Conservation (phyloP, 2,113 vertebrate species). For the Petrocephalus microphthalmus region DNA sequence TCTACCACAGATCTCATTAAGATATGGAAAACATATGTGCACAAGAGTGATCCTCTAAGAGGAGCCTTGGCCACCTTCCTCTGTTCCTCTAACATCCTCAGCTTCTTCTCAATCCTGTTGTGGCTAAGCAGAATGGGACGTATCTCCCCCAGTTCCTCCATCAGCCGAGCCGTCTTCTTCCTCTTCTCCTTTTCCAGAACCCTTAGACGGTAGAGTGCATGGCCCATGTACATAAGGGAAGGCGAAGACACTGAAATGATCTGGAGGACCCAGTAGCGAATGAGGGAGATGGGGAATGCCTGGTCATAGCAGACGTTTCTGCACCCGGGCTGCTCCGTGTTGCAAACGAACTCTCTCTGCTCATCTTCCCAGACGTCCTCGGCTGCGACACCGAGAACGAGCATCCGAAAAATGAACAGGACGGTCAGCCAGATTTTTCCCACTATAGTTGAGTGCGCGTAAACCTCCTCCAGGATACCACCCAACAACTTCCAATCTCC, state of each 20-base stretch:
- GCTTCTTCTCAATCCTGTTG: constrained; percentile 70
- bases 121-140: constrained; percentile 68
- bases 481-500: constrained; percentile 92
- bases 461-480: constrained; percentile 88
- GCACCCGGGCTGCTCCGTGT: constrained; percentile 89
- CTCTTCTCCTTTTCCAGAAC: constrained; percentile 80
- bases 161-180: constrained; percentile 64
- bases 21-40: constrained; percentile 87
- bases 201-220: constrained; percentile 78
- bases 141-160: constrained; percentile 70
- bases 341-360: constrained; percentile 85
- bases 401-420: constrained; percentile 90
- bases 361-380: constrained; percentile 92
- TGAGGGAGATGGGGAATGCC: constrained; percentile 87
- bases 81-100: constrained; percentile 78
- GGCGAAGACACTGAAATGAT: constrained; percentile 93
- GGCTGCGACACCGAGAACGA: constrained; percentile 83
- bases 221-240: constrained; percentile 88
- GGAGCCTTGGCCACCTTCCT: constrained; percentile 81
- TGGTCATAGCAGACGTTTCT: constrained; percentile 82
- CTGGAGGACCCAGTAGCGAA: constrained; percentile 91
- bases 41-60: constrained; percentile 78
- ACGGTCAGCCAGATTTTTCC: constrained; percentile 94
- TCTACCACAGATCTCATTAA: constrained; percentile 80
- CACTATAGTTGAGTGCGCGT: constrained; percentile 85